These are phyloP conservation scores for Monodelphis domestica DNA, from an alignment of 2,797 vertebrate species.

Conservation along the genomic window DNA sequence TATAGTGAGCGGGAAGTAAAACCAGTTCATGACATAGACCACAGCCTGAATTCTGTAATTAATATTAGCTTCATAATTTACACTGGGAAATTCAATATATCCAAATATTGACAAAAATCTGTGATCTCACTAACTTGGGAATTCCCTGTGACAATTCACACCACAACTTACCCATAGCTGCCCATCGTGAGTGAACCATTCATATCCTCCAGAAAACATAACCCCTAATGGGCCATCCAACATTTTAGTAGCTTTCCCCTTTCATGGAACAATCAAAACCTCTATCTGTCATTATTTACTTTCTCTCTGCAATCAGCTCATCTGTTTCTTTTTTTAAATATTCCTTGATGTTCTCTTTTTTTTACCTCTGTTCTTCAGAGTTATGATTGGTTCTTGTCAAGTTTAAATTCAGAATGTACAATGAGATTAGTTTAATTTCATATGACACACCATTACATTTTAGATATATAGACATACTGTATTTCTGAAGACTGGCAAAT, in stretches of 20 bases:
- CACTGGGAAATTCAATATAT: not conserved
- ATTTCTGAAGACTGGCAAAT: not conserved
- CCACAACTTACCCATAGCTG: not conserved
- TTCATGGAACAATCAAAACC: not conserved
- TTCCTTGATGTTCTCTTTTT: not conserved
- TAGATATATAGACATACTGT: not conserved
- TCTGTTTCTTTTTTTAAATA: not conserved
- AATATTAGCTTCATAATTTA: not conserved
- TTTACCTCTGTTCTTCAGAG: not conserved
- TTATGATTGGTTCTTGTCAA: conserved; percentile 50
- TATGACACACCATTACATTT: not conserved
- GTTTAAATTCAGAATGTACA: conserved; percentile 67
- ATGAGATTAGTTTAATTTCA: conserved; percentile 47
- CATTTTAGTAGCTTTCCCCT: not conserved
- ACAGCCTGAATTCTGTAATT: conserved; percentile 65
- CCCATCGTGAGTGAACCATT: not conserved
- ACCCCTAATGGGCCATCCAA: not conserved
- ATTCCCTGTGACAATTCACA: not conserved
- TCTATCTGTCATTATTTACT: not conserved
- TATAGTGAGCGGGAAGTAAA: conserved; percentile 72
- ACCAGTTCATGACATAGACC: conserved; percentile 61
- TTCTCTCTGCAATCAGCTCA: not conserved
- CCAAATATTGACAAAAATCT: not conserved
- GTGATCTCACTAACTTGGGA: not conserved
- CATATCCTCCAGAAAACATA: not conserved